phyloP scores from a whole-genome alignment of 2,888 invertebrate species.

The Andrena marginata region DNA sequence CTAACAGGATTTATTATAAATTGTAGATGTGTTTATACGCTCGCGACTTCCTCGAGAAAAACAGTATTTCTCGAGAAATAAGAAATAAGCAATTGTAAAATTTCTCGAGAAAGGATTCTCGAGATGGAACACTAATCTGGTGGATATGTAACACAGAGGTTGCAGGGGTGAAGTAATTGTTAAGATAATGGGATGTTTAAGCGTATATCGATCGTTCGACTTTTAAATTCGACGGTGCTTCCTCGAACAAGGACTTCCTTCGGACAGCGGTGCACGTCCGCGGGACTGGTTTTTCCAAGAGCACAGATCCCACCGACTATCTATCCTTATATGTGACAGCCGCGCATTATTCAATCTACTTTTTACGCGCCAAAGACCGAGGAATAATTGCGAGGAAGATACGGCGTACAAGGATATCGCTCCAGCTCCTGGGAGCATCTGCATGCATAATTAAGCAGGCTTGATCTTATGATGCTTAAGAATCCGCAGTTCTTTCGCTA shows the following conservation, averaged over 20 bases:
- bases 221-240: background rate
- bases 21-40: too few species aligned
- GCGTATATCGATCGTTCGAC: background rate
- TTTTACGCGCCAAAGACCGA: background rate
- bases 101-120: too few species aligned
- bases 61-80: too few species aligned
- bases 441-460: slow-evolving; percentile 13
- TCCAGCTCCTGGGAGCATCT: slow-evolving; percentile 36
- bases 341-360: slow-evolving; percentile 31
- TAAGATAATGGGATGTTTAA: too few species aligned
- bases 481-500: slow-evolving; percentile 16
- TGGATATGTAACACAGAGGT: too few species aligned
- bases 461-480: background rate
- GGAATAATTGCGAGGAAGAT: slow-evolving; percentile 40
- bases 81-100: too few species aligned
- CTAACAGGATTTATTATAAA: too few species aligned
- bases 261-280: background rate
- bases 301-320: slow-evolving; percentile 11
- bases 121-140: too few species aligned
- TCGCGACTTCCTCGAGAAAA: too few species aligned
- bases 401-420: slow-evolving; percentile 32
- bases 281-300: slow-evolving; percentile 14
- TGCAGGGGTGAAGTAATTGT: too few species aligned
- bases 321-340: slow-evolving; percentile 32
- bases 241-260: background rate